A percentile compares a stretch with the other conserved stretches of the same genome.
Evolutionary conservation across 2,113 vertebrate genomes (phyloP).

Genomic region (Platichthys flesus): DNA sequence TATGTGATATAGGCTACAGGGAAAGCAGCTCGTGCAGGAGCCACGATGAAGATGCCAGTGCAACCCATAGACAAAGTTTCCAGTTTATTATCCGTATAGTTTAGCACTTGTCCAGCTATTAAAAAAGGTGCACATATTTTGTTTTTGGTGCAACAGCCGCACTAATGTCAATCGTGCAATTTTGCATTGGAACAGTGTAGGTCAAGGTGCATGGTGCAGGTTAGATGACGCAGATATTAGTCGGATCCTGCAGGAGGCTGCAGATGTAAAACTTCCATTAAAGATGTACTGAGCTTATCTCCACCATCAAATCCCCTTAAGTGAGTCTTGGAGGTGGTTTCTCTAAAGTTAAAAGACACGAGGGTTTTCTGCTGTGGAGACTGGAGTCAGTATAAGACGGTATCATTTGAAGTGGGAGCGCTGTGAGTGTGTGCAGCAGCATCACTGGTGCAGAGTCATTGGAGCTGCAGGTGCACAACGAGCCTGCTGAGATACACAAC

Average conservation of each 20-base stretch:
- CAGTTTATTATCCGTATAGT: too few species aligned
- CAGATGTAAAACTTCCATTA: background rate
- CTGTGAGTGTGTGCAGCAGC: conserved; percentile 38
- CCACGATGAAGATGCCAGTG: background rate
- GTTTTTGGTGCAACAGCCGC: too few species aligned
- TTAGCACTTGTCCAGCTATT: background rate
- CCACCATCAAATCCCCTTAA: background rate
- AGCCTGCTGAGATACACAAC: conserved; percentile 15
- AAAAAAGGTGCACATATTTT: background rate
- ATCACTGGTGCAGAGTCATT: conserved; percentile 56
- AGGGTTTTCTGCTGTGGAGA: background rate
- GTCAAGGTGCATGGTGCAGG: background rate
- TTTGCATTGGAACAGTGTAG: background rate
- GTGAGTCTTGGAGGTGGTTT: background rate
- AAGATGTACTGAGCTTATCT: background rate
- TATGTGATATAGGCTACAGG: background rate
- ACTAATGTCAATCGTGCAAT: background rate
- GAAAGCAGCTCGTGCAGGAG: background rate
- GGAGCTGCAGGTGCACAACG: conserved; percentile 46
- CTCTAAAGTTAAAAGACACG: background rate
- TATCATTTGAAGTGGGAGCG: conserved; percentile 3
- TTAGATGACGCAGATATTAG: conserved; percentile 2
- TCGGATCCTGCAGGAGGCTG: background rate
- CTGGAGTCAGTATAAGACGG: background rate
- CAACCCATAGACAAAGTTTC: background rate